Evolutionary conservation across 2,888 invertebrate genomes (phyloP), one percentile per base, ranked within the genome.

Genomic region (Drosophila affinis): DNA sequence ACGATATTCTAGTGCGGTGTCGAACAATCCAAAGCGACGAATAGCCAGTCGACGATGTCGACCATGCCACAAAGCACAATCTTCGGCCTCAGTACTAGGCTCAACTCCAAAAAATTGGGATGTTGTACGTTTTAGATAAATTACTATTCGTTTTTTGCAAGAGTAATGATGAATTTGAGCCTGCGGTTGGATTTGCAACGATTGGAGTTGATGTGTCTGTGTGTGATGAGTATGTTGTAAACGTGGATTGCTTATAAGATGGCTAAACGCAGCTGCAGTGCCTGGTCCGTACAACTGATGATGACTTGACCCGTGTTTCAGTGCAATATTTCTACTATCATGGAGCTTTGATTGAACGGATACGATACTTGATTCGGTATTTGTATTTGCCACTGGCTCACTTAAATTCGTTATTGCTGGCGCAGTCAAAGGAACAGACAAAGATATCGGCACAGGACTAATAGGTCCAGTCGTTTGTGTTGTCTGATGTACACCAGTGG

Each of bases 391-490:
- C 1, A 68, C 27, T 34, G 69, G 70, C 12, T 68, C 67, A 10
- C n/a, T 27, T 5, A 69, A 34, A 5, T 62, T 68, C 1, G 51
- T 24, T 9, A 62, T 59, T 6, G 58, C 34, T n/a, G 72, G 74
- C 18, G 73, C 58, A 7, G 72, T n/a, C 12, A 67, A 52, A 9
- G 79, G 57, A 17, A 69, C 53, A 3, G 78, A 61, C 27, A 85
- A 59, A n/a, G 87, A 84, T 60, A 90, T 81, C 12, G 92, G 92
- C 5, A 92, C 87, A 2, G 92, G 92, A 44, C 92, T 92, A 4
- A 92, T 91, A 0, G 92, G 92, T 0, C 92, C 92, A n/a, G 92
- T 92, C 14, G 92, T 92, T 68, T 92, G 92, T 0, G 92, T 92
- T 3, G 92, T 92, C 63, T 92, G 92, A 74, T 92, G 92, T 1